These are phyloP conservation scores for Ectemnius continuus DNA, from an alignment of 2,888 invertebrate genomes.

Conservation along the genomic window DNA sequence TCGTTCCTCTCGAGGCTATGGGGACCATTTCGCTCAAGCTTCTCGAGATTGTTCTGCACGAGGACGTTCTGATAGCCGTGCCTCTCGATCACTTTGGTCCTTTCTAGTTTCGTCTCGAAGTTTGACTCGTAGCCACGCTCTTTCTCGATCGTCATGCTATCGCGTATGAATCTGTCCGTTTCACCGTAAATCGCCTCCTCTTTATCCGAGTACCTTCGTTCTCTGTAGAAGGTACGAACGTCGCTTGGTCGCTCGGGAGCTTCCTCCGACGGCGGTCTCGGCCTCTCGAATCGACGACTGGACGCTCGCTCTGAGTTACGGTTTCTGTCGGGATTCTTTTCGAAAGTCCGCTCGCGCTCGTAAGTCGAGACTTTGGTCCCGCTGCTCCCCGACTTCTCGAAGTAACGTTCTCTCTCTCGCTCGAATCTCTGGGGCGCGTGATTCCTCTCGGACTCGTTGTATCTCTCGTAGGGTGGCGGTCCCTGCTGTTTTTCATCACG, in stretches of 20 bases:
- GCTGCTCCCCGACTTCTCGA: slow-evolving; percentile 51
- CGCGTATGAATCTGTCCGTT: slow-evolving; percentile 59
- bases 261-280: slow-evolving; percentile 73
- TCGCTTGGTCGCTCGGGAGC: slow-evolving; percentile 73
- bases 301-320: slow-evolving; percentile 63
- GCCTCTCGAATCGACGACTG: slow-evolving; percentile 72
- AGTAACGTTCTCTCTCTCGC: slow-evolving; percentile 58
- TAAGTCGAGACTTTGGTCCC: slow-evolving; percentile 57
- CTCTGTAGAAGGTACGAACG: slow-evolving; percentile 54
- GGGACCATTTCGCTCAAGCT: slow-evolving; percentile 39
- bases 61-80: slow-evolving; percentile 52
- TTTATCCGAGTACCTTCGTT: slow-evolving; percentile 72
- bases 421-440: slow-evolving; percentile 46
- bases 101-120: slow-evolving; percentile 75
- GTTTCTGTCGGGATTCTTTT: slow-evolving; percentile 69
- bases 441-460: slow-evolving; percentile 50
- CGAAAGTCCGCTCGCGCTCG: slow-evolving; percentile 68
- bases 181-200: slow-evolving; percentile 73
- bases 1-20: slow-evolving; percentile 67
- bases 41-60: slow-evolving; percentile 36
- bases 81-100: slow-evolving; percentile 71
- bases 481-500: slow-evolving; percentile 51
- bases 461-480: slow-evolving; percentile 63
- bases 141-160: slow-evolving; percentile 65
- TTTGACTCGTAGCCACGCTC: slow-evolving; percentile 77